Conservation (phyloP, 2,113 vertebrate genomes). For the Ivindomyrus marchei region DNA sequence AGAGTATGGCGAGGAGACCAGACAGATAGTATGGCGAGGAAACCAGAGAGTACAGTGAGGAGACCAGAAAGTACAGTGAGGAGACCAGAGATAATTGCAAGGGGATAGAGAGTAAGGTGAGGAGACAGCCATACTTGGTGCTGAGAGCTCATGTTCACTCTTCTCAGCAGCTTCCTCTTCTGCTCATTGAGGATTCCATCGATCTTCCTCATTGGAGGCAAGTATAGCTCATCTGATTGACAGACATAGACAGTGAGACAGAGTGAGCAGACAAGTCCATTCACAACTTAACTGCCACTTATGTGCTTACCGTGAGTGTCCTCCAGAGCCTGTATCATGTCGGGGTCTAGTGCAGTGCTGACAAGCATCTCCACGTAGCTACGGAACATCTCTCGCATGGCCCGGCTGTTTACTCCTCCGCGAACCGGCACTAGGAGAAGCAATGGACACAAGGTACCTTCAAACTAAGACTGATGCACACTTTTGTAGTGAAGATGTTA, state of each 20-base stretch:
- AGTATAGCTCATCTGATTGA: conserved; percentile 75
- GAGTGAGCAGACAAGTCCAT: not conserved
- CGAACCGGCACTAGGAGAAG: conserved; percentile 56
- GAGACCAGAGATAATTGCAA: not conserved
- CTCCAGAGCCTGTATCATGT: conserved; percentile 91
- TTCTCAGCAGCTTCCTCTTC: conserved; percentile 77
- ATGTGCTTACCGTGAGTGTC: conserved; percentile 73
- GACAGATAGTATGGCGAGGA: not conserved
- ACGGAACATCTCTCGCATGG: conserved; percentile 89
- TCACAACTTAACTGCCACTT: not conserved
- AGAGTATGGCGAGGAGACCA: not conserved
- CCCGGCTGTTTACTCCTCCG: conserved; percentile 77
- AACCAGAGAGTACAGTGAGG: not conserved
- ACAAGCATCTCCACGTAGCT: conserved; percentile 92
- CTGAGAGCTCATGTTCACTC: conserved; percentile 72
- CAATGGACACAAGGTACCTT: not conserved
- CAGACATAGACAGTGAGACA: conserved; percentile 22
- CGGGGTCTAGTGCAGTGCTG: conserved; percentile 83
- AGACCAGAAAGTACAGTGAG: not conserved
- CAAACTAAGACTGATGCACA: not conserved
- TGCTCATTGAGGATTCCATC: conserved; percentile 80
- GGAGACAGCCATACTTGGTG: conserved; percentile 60
- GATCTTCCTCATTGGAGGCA: conserved; percentile 85
- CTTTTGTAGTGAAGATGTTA: not conserved
- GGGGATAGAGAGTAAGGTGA: not conserved